Base-by-base conservation (phyloP, 2,797 vertebrate genomes). In the Melanotaenia boesemani region DNA sequence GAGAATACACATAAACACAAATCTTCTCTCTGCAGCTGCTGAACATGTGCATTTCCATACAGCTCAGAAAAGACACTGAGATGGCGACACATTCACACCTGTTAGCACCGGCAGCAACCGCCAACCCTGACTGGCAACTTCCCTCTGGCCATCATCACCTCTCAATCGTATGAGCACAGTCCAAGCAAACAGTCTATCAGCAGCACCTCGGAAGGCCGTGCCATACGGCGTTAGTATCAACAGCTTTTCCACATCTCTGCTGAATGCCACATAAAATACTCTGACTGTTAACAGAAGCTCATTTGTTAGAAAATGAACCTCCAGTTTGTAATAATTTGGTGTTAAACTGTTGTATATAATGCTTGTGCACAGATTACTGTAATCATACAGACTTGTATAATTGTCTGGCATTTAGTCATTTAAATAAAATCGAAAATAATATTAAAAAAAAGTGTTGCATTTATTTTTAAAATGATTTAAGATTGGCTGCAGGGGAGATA, bases 121-220 rank as follows among this genome's bases (percentile, higher is more conserved):
- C 63, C 81, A 67, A 59, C 77, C 77, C 83, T 85, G 87, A 92
- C 75, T 80, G 91, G 92, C 88, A 85, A 63, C 91, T 93, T 92
- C 91, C 90, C 80, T 79, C 80, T 77, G 80, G 86, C 86, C 86
- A 69, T 92, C 90, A 89, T 87, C 89, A 66, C 88, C 87, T 89
- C 86, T 90, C 87, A 77, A 87, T 91, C 80, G 77, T 78, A 74
- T 76, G 37, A 81, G 80, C 84, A 68, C 80, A 82, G 86, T 92
- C 86, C 90, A 93, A 93, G 93, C 92, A 94, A 94, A 94, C 86
- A 90, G 86, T 90, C 89, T 79, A 75, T 93, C 91, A 92, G 81
- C 90, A 11, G 85, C 37, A n/a, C 64, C 76, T 74, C 79, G 58
- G 84, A 91, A 81, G 72, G 56, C 78, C 79, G 69, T 39, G 81